These are phyloP conservation scores for Drosophila anomalata DNA, from an alignment of 2,888 invertebrate genomes.

Conservation along the genomic window DNA sequence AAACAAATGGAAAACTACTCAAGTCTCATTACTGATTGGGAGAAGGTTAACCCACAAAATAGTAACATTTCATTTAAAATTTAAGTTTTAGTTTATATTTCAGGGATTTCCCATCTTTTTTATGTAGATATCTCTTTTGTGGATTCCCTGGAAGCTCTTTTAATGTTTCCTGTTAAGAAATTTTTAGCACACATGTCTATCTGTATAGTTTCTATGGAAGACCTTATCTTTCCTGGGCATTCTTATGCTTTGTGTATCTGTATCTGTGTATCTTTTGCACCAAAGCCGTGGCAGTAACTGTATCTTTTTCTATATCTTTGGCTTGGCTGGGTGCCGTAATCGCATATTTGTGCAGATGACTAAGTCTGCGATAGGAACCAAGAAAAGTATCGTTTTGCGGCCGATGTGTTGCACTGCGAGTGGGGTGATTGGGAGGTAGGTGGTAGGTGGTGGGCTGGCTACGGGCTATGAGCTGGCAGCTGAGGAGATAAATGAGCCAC, in stretches of 20 bases:
- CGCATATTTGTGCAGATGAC: constrained; percentile 72
- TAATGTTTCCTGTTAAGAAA: background rate
- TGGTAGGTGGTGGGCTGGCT: no score
- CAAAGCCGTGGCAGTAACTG: background rate
- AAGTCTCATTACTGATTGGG: constrained; percentile 4
- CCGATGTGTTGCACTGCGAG: background rate
- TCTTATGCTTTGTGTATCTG: constrained; percentile 39
- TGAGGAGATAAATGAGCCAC: constrained; percentile 16
- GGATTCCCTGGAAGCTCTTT: background rate
- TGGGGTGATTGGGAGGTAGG: background rate
- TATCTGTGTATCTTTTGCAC: constrained; percentile 17
- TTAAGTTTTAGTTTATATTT: no score
- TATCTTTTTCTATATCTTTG: constrained; percentile 19
- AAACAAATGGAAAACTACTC: constrained; percentile 28
- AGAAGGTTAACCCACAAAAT: no score
- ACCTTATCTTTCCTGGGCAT: constrained; percentile 12
- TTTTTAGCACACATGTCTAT: background rate
- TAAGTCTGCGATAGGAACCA: constrained; percentile 60
- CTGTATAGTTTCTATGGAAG: no score
- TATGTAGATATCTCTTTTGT: no score
- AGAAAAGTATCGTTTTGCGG: constrained; percentile 12
- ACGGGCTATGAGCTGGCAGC: constrained; percentile 1
- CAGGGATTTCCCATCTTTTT: no score
- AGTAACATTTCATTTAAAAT: no score
- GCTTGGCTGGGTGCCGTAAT: constrained; percentile 14